Evolutionary conservation across 2,113 vertebrate genomes (phyloP), one percentile per base, ranked within the genome.

Genomic region (Myotis brandtii): DNA sequence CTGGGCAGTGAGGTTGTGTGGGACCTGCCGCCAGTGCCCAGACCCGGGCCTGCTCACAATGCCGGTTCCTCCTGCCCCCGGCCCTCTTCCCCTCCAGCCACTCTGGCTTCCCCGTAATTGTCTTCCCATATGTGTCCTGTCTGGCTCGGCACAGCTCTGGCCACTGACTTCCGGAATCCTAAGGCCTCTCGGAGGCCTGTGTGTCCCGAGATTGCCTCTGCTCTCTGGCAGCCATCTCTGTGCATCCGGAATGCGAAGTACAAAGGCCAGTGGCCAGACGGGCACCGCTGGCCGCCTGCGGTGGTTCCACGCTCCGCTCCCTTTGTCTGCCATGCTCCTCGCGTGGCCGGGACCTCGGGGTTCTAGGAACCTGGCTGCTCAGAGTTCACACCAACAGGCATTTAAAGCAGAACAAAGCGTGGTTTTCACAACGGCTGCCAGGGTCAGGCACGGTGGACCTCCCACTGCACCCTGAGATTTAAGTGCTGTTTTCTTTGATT

Each of bases 191-290:
- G 64, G 86, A 93, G 76, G 77, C 37, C 72, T 8, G 48, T 8
- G 81, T 94, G 96, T 96, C 97, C 96, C 27, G 52, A 97, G 75
- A 84, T 96, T 13, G 95, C 96, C 96, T 95, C 94, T 72, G 0
- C 0, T 75, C 3, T 1, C 83, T 95, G 93, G 94, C 92, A 92
- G 77, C 48, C 56, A 23, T 77, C 77, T 37, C 83, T 21, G 6
- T 30, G 79, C 76, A 64, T 95, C 90, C 25, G 50, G 79, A 88
- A 23, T 17, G 34, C 82, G 80, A 72, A 79, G 11, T 8, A 76
- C 37, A 40, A 85, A 86, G 56, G 52, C 54, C 48, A 21, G 56
- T 27, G 75, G 93, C 62, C 13, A 66, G 76, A 18, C 76, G 86
- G 92, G 80, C 37, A 62, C 1, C 3, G 21, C 81, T 37, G 72